These are phyloP conservation scores for Zygothrica quintamaculata DNA, from an alignment of 2,888 invertebrate genomes.

Conservation along the genomic window DNA sequence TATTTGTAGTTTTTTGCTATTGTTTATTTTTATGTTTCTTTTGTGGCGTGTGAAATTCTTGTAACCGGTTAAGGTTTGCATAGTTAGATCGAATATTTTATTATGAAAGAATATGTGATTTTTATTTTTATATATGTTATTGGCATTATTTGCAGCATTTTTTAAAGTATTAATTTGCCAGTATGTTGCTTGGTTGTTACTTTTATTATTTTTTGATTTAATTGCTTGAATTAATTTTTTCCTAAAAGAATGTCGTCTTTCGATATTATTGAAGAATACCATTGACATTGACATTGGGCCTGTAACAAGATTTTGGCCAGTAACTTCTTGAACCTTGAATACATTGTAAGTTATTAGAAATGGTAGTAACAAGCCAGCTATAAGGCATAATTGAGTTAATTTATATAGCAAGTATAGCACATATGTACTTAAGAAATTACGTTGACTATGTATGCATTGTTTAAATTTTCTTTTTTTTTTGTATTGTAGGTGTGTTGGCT, in stretches of 20 bases:
- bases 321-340: slow-evolving; percentile 38
- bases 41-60: too few relatives aligned
- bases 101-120: slow-evolving; percentile 15
- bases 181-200: slow-evolving; percentile 38
- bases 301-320: slow-evolving; percentile 26
- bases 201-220: not conserved
- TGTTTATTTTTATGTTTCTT: too few relatives aligned
- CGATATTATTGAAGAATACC: not conserved
- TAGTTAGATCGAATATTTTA: slow-evolving; percentile 17
- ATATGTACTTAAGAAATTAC: slow-evolving; percentile 6
- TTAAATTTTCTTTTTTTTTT: not conserved
- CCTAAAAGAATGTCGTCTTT: not conserved
- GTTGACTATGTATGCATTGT: too few relatives aligned
- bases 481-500: not conserved
- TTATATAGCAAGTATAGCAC: slow-evolving; percentile 38
- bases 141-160: slow-evolving; percentile 7
- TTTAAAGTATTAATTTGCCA: slow-evolving; percentile 69
- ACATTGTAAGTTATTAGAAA: slow-evolving; percentile 39
- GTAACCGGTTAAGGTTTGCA: not conserved
- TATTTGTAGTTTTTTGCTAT: not conserved
- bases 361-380: slow-evolving; percentile 51
- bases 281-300: slow-evolving; percentile 16
- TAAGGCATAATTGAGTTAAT: slow-evolving; percentile 52
- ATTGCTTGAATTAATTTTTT: not conserved
- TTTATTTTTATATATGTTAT: not conserved